These are phyloP conservation scores for Lottia scabra DNA, from an alignment of 2,888 invertebrate species.

Conservation along the genomic window DNA sequence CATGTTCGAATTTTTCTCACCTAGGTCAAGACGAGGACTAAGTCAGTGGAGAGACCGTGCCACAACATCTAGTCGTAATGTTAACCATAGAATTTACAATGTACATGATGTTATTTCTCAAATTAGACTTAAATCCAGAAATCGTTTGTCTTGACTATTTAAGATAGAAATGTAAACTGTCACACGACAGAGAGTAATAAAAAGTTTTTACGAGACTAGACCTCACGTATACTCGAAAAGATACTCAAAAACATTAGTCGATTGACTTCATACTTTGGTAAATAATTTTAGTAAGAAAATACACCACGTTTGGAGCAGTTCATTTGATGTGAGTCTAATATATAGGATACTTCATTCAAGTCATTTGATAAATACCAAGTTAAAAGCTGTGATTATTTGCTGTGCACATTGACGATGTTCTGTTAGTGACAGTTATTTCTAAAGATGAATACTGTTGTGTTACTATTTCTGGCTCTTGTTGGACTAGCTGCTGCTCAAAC, in stretches of 20 bases:
- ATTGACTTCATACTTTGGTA: not conserved
- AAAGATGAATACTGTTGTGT: too few species aligned
- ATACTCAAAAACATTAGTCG: not conserved
- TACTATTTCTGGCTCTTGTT: not conserved
- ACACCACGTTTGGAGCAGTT: not conserved
- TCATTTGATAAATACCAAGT: not conserved
- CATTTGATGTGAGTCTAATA: not conserved
- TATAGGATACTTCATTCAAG: not conserved
- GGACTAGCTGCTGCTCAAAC: not conserved
- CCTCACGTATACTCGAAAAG: not conserved
- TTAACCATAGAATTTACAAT: too few species aligned
- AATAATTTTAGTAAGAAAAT: not conserved
- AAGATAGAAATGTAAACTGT: not conserved
- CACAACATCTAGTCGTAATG: too few species aligned
- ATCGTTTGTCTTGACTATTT: not conserved
- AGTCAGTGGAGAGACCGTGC: too few species aligned
- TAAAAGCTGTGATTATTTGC: not conserved
- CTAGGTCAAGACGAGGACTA: too few species aligned
- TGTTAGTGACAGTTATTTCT: too few species aligned
- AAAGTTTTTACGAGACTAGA: not conserved
- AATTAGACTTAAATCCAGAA: not conserved
- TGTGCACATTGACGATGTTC: not conserved
- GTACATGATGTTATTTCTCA: not conserved
- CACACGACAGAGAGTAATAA: not conserved
- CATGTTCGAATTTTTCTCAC: too few species aligned